Evolutionary conservation across 2,797 vertebrate genomes (phyloP).

Genomic region (Merluccius polli): DNA sequence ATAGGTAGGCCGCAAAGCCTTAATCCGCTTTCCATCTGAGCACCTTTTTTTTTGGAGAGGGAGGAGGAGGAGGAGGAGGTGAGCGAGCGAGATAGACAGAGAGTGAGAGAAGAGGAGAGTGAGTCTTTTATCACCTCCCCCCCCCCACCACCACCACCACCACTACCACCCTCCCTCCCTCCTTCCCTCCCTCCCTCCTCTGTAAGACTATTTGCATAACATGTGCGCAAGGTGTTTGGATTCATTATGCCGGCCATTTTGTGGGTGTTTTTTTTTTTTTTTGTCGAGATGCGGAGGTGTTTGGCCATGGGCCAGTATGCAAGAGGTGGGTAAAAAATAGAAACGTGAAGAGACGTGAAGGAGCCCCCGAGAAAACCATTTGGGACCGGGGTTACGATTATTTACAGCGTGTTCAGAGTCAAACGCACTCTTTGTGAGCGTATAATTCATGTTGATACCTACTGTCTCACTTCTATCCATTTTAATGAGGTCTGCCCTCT

Average conservation of each 20-base stretch:
- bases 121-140: background rate
- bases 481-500: background rate
- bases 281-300: background rate
- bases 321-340: no score
- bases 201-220: slow-evolving; percentile 51
- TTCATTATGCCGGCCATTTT: slow-evolving; percentile 59
- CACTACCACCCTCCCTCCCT: slow-evolving; percentile 34
- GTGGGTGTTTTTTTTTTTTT: slow-evolving; percentile 21
- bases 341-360: no score
- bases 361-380: no score
- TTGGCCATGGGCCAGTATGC: no score
- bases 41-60: slow-evolving; percentile 47
- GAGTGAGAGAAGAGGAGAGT: slow-evolving; percentile 5
- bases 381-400: background rate
- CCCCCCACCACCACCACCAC: slow-evolving; percentile 28
- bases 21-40: slow-evolving; percentile 70
- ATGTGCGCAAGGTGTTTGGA: slow-evolving; percentile 40
- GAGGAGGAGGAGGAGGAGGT: background rate
- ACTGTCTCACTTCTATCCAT: background rate
- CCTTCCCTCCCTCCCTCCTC: slow-evolving; percentile 4
- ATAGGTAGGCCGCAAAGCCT: slow-evolving; percentile 65
- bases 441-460: background rate
- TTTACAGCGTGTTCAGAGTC: background rate
- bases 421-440: background rate
- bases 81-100: slow-evolving; percentile 41